Evolutionary conservation across 2,797 vertebrate species (phyloP), one percentile per base, ranked within the genome.

Genomic region (Austrolebias charrua): DNA sequence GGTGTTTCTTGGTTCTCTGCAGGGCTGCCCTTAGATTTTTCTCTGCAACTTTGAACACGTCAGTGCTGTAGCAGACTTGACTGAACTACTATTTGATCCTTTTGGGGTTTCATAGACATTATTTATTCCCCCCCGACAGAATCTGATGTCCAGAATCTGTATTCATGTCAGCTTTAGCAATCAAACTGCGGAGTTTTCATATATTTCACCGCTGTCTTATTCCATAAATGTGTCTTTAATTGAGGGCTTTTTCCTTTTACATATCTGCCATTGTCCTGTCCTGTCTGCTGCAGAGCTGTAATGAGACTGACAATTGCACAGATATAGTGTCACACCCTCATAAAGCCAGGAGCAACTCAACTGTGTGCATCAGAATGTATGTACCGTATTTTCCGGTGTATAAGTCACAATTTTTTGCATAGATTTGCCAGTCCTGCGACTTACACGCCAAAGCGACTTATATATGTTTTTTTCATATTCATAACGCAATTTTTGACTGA

Each of bases 81-180:
- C 14, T 56, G 16, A 69, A 58, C 15, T 15, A 59, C 66, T 55
- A 44, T 51, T 71, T 54, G 40, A 60, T 59, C 47, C 57, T 60
- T 46, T 35, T 59, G 47, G 50, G 48, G 16, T 55, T 80, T 53
- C 19, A 52, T 1, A 58, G 59, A 61, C 13, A 8, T n/a, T 6
- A 29, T 10, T 56, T 59, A 55, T 10, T 3, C 33, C 33, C 10
- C 33, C 7, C 64, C 42, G 16, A 57, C 20, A 35, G 38, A 35
- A 35, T 35, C 3, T 56, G 46, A 52, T 51, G 13, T 50, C 63
- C 28, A 51, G 60, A 31, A 43, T 66, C 48, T 48, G 15, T 45
- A n/a, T 55, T 55, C 18, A 24, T 50, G 45, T 35, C 24, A 6
- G 16, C 33, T 51, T 19, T 4, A 45, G n/a, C 44, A 16, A 3